A percentile compares a stretch with the other conserved stretches of the same genome.
phyloP scores from a whole-genome alignment of 2,113 vertebrate species.

The Cinclus cinclus region DNA sequence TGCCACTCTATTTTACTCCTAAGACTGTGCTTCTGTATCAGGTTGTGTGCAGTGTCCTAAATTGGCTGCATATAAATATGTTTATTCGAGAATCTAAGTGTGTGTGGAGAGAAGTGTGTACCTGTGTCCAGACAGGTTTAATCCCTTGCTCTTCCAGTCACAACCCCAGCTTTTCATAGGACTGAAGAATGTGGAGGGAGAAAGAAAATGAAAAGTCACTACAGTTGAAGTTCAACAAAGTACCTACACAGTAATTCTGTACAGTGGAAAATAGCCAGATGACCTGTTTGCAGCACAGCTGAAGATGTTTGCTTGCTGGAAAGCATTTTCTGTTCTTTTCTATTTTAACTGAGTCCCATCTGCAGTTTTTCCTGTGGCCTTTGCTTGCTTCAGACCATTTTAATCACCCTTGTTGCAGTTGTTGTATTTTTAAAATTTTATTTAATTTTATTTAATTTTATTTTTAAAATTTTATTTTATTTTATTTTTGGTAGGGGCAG shows the following conservation, averaged over 20 bases:
- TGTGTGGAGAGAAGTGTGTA: background rate
- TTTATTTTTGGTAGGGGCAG: background rate
- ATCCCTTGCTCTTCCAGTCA: background rate
- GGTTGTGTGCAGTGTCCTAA: slow-evolving; percentile 9
- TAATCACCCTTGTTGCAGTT: slow-evolving; percentile 3
- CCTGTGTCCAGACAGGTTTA: background rate
- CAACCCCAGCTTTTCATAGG: background rate
- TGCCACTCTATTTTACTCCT: background rate
- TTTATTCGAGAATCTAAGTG: slow-evolving; percentile 17
- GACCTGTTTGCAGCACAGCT: background rate
- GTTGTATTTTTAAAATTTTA: background rate
- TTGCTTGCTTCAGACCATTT: slow-evolving; percentile 20
- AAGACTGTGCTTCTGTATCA: background rate
- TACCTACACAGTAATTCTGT: background rate
- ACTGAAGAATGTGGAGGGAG: background rate
- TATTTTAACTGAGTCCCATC: slow-evolving; percentile 17
- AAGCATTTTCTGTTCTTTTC: slow-evolving; percentile 15
- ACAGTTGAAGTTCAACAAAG: slow-evolving; percentile 6
- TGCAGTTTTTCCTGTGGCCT: slow-evolving; percentile 25
- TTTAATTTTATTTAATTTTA: background rate
- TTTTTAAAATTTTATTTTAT: background rate
- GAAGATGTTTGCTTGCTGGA: slow-evolving; percentile 6
- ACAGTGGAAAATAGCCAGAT: background rate
- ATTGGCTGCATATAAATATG: slow-evolving; percentile 10
- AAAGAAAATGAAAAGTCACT: background rate